Evolutionary conservation across 2,113 vertebrate species (phyloP).

Genomic region (Silurus meridionalis): DNA sequence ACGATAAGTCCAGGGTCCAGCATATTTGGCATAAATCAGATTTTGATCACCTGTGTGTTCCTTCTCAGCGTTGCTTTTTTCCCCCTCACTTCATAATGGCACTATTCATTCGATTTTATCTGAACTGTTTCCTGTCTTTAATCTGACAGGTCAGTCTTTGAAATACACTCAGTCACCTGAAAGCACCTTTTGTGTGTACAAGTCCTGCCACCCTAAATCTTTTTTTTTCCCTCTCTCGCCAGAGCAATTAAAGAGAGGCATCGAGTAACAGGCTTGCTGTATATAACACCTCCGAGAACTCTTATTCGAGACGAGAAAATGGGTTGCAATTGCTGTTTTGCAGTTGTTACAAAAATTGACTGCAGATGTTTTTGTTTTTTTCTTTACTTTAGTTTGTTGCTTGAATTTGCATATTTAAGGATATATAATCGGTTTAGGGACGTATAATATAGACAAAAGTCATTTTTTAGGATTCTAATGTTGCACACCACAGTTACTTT

Average conservation of each 20-base stretch:
- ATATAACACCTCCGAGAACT: conserved; percentile 43
- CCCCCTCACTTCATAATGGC: conserved; percentile 42
- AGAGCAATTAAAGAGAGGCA: conserved; percentile 53
- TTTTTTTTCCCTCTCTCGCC: conserved; percentile 35
- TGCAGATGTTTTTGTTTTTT: background rate
- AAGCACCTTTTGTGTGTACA: conserved; percentile 56
- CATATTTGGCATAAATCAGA: conserved; percentile 24
- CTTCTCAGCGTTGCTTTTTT: conserved; percentile 46
- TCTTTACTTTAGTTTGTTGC: background rate
- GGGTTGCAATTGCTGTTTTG: conserved; percentile 7
- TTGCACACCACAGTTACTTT: background rate
- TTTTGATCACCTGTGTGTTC: conserved; percentile 41
- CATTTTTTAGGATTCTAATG: background rate
- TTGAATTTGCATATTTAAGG: background rate
- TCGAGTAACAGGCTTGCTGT: conserved; percentile 40
- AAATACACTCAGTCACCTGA: conserved; percentile 57
- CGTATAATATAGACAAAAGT: background rate
- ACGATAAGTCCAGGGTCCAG: background rate
- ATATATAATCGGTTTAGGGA: background rate
- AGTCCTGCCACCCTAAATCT: conserved; percentile 41
- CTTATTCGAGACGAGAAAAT: conserved; percentile 41
- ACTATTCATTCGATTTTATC: conserved; percentile 61
- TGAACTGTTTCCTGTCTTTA: conserved; percentile 60
- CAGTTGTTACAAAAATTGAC: background rate
- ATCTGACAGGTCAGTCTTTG: conserved; percentile 58